Evolutionary conservation across 2,888 invertebrate genomes (phyloP).

Genomic region (Synergus umbraculus): DNA sequence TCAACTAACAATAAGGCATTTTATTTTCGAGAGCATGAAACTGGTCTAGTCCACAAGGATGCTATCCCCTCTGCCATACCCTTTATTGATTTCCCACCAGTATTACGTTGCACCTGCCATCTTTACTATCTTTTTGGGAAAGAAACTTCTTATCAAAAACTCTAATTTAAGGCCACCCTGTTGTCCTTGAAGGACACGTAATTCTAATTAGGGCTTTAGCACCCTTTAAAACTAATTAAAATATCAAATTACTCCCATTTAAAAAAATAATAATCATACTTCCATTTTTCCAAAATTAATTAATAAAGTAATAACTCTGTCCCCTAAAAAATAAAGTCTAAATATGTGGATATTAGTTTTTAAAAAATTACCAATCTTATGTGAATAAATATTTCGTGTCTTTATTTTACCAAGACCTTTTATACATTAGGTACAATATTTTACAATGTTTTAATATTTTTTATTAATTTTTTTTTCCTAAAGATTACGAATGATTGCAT

Average conservation of each 20-base stretch:
- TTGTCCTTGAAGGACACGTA: background rate
- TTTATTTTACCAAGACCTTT: slow-evolving; percentile 69
- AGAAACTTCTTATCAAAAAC: slow-evolving; percentile 37
- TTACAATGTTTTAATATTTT: slow-evolving; percentile 62
- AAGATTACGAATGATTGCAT: slow-evolving; percentile 71
- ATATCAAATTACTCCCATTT: too few relatives aligned
- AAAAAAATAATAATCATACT: too few relatives aligned
- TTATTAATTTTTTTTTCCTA: slow-evolving; percentile 45
- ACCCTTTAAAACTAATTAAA: too few relatives aligned
- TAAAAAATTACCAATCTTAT: slow-evolving; percentile 33
- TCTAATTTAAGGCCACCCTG: background rate
- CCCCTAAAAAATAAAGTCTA: too few relatives aligned
- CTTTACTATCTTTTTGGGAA: slow-evolving; percentile 56
- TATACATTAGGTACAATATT: slow-evolving; percentile 71
- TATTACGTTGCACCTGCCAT: slow-evolving; percentile 67
- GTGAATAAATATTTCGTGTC: slow-evolving; percentile 75
- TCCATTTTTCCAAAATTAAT: too few relatives aligned
- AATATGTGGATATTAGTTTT: background rate
- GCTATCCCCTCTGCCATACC: slow-evolving; percentile 63
- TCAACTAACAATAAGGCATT: slow-evolving; percentile 59
- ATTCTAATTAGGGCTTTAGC: too few relatives aligned
- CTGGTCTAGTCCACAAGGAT: slow-evolving; percentile 58
- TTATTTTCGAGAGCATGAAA: slow-evolving; percentile 59
- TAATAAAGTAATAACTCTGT: too few relatives aligned
- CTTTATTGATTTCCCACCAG: slow-evolving; percentile 71